Evolutionary conservation across 2,113 vertebrate genomes (phyloP).

Genomic region (Plestiodon gilberti): DNA sequence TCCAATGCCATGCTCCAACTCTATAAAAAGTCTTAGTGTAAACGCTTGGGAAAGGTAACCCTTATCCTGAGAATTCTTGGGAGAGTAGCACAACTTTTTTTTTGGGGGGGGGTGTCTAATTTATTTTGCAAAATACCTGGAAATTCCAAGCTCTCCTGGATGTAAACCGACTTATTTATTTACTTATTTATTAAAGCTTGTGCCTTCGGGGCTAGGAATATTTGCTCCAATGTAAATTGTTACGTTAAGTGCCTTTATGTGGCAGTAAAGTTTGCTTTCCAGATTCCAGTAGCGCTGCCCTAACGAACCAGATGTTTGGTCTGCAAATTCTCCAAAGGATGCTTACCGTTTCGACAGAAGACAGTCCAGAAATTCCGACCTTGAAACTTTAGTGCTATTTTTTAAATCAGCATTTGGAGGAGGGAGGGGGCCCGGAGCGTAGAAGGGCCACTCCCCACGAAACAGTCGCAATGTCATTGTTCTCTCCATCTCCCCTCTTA

Average conservation of each 20-base stretch:
- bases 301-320: slow-evolving; percentile 78
- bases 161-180: slow-evolving; percentile 41
- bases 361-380: slow-evolving; percentile 49
- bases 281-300: slow-evolving; percentile 74
- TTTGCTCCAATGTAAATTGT: slow-evolving; percentile 70
- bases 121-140: slow-evolving; percentile 37
- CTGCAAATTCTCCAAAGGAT: slow-evolving; percentile 76
- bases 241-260: slow-evolving; percentile 72
- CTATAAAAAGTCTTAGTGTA: slow-evolving; percentile 34
- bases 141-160: slow-evolving; percentile 59
- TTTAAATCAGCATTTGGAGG: not conserved
- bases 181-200: not conserved
- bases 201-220: slow-evolving; percentile 58
- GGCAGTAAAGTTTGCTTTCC: slow-evolving; percentile 78
- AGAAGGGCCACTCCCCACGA: not conserved
- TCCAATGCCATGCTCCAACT: not conserved
- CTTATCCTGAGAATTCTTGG: slow-evolving; percentile 40
- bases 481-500: too few relatives aligned
- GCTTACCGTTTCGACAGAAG: slow-evolving; percentile 67
- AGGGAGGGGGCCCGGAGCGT: not conserved
- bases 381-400: slow-evolving; percentile 13
- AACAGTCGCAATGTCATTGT: not conserved
- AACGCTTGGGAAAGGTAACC: slow-evolving; percentile 26
- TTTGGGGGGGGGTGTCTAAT: slow-evolving; percentile 47
- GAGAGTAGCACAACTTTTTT: slow-evolving; percentile 46